Evolutionary conservation across 2,888 invertebrate genomes (phyloP).

Genomic region (Parasteatoda lunata): DNA sequence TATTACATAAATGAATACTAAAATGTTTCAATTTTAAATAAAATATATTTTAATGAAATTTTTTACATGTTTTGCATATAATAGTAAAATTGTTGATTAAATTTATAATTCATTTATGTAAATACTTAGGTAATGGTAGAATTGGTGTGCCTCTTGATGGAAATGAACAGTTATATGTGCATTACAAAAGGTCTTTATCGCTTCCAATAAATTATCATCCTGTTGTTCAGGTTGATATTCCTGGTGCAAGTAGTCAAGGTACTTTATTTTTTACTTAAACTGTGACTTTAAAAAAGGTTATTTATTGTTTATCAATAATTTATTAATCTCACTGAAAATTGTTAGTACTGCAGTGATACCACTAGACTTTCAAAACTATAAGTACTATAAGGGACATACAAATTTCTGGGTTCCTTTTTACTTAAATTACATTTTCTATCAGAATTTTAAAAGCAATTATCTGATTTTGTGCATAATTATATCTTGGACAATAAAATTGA

Average conservation of each 20-base stretch:
- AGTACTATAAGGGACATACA: too few species aligned
- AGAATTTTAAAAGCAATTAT: too few species aligned
- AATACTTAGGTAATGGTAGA: conserved; percentile 83
- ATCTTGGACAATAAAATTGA: too few species aligned
- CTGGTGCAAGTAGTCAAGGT: conserved; percentile 74
- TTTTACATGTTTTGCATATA: neutral
- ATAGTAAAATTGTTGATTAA: neutral
- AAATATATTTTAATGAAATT: neutral
- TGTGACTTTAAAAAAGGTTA: neutral
- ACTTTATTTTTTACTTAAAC: conserved; percentile 69
- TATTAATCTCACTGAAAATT: neutral
- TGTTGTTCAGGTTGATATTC: conserved; percentile 75
- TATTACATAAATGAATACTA: too few species aligned
- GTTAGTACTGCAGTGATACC: too few species aligned
- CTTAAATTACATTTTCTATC: too few species aligned
- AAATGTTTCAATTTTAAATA: neutral
- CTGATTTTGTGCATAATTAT: too few species aligned
- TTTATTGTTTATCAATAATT: neutral
- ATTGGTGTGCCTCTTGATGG: conserved; percentile 81
- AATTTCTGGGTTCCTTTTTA: too few species aligned
- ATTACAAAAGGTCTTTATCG: conserved; percentile 78
- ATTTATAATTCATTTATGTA: neutral
- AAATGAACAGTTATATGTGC: conserved; percentile 80
- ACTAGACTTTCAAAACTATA: too few species aligned
- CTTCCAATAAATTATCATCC: conserved; percentile 82